Conservation (phyloP, 2,888 invertebrate species). For the Xestia sexstrigata region DNA sequence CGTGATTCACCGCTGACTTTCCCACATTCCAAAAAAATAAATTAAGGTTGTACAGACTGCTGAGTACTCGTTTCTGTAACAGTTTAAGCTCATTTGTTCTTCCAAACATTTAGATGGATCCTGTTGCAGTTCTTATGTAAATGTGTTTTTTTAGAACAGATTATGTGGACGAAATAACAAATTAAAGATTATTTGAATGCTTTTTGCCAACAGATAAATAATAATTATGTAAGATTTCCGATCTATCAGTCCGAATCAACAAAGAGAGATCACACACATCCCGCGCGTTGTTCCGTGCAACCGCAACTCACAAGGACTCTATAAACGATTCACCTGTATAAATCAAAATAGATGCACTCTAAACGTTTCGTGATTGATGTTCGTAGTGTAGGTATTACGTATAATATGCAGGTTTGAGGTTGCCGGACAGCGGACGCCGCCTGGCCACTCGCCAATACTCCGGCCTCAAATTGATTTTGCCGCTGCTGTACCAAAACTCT, state of each 20-base stretch:
- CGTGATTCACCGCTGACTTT: slow-evolving; percentile 46
- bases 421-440: slow-evolving; percentile 74
- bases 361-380: slow-evolving; percentile 72
- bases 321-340: slow-evolving; percentile 67
- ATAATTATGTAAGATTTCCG: background rate
- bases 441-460: slow-evolving; percentile 84
- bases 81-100: background rate
- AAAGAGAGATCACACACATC: slow-evolving; percentile 40
- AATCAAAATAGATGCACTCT: slow-evolving; percentile 71
- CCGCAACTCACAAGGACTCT: slow-evolving; percentile 66
- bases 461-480: slow-evolving; percentile 89
- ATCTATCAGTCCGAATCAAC: slow-evolving; percentile 29
- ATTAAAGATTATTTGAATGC: background rate
- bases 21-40: slow-evolving; percentile 52
- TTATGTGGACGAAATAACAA: background rate
- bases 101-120: background rate
- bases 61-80: slow-evolving; percentile 11
- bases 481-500: slow-evolving; percentile 82
- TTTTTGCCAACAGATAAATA: background rate
- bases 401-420: slow-evolving; percentile 79
- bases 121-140: background rate
- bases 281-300: slow-evolving; percentile 41
- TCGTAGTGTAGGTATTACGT: slow-evolving; percentile 69
- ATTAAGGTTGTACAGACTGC: slow-evolving; percentile 5
- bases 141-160: background rate